Evolutionary conservation across 2,113 vertebrate genomes (phyloP).

Genomic region (Glaucomys volans): DNA sequence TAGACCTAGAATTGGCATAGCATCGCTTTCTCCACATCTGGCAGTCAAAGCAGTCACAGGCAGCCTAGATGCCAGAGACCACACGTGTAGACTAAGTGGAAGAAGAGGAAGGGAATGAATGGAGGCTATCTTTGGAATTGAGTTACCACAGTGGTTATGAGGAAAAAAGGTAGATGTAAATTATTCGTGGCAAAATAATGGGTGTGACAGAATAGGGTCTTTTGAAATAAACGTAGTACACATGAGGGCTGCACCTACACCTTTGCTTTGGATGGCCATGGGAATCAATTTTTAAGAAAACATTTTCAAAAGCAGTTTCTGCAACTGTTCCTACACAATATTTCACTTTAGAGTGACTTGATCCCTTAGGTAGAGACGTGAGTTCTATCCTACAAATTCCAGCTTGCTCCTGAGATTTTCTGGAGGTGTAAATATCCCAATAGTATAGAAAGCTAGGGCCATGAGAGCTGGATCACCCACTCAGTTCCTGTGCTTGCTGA

Average conservation of each 20-base stretch:
- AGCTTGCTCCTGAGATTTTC: neutral
- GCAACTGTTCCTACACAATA: neutral
- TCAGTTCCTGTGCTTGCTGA: slow-evolving; percentile 20
- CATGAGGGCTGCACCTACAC: neutral
- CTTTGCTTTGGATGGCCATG: neutral
- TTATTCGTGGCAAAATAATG: neutral
- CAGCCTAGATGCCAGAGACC: neutral
- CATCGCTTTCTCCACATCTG: neutral
- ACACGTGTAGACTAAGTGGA: neutral
- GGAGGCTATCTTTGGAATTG: neutral
- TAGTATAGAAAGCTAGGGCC: slow-evolving; percentile 13
- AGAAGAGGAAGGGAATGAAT: neutral
- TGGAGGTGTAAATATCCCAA: neutral
- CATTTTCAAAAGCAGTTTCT: neutral
- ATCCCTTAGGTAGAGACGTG: neutral
- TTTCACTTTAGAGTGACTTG: slow-evolving; percentile 23
- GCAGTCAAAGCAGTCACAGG: neutral
- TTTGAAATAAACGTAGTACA: neutral
- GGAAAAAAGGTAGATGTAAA: neutral
- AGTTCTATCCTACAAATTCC: neutral
- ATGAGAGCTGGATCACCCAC: slow-evolving; percentile 14
- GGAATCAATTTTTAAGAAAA: slow-evolving; percentile 15
- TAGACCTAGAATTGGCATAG: neutral
- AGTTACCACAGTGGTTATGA: neutral
- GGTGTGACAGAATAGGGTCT: neutral